Evolutionary conservation across 2,888 invertebrate genomes (phyloP).

Genomic region (Catonia carolina): DNA sequence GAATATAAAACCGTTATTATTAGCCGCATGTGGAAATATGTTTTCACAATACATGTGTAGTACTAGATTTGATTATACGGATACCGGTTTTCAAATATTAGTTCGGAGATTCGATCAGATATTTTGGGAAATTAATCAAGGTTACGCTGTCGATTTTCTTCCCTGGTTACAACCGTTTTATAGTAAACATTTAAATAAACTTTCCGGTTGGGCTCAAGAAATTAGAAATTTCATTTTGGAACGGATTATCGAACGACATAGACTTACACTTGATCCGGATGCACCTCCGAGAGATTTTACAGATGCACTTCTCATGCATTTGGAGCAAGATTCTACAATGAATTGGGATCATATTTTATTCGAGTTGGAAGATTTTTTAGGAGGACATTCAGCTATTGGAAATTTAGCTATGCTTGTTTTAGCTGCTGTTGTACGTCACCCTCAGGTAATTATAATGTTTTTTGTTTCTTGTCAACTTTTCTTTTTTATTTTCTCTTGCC

Average conservation of each 20-base stretch:
- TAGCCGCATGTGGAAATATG: conserved; percentile 74
- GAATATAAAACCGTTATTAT: conserved; percentile 62
- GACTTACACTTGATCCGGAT: conserved; percentile 17
- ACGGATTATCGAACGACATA: conserved; percentile 43
- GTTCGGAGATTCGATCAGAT: conserved; percentile 75
- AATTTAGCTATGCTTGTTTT: conserved; percentile 73
- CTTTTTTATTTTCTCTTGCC: too few species aligned
- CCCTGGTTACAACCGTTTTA: conserved; percentile 75
- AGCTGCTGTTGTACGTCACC: conserved; percentile 54
- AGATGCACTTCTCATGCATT: conserved; percentile 65
- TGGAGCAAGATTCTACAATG: conserved; percentile 59
- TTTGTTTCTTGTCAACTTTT: not conserved
- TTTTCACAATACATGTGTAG: conserved; percentile 75
- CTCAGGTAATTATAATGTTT: conserved; percentile 32
- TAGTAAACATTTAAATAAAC: conserved; percentile 54
- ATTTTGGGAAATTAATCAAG: conserved; percentile 82
- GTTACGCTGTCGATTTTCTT: conserved; percentile 78
- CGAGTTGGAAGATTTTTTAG: conserved; percentile 79
- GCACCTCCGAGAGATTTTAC: conserved; percentile 56
- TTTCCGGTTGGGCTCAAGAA: conserved; percentile 60
- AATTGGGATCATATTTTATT: conserved; percentile 72
- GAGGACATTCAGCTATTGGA: conserved; percentile 82
- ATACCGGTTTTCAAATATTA: conserved; percentile 55
- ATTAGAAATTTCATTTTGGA: conserved; percentile 64
- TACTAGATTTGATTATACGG: conserved; percentile 62